A percentile compares a stretch with the other conserved stretches of the same genome.
phyloP scores from a whole-genome alignment of 1,140 invertebrate species.

The Drosophila azteca region DNA sequence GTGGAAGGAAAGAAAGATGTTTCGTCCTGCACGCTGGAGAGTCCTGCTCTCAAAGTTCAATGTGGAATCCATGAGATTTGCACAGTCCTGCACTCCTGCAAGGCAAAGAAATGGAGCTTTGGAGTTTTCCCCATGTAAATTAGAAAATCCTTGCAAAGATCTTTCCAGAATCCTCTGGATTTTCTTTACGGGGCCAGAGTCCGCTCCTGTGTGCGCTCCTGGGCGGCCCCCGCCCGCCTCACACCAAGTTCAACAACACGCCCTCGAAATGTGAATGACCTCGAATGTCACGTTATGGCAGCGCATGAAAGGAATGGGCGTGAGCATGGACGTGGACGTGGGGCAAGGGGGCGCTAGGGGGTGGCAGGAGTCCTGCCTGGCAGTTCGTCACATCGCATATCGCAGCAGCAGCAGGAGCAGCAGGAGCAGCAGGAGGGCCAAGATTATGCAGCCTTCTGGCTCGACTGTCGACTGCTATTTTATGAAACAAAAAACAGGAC shows the following conservation, averaged over 20 bases:
- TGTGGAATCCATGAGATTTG: too few relatives aligned
- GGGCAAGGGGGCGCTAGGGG: slow-evolving; percentile 1
- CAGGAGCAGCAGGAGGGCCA: slow-evolving; percentile 49
- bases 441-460: slow-evolving; percentile 69
- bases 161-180: too few relatives aligned
- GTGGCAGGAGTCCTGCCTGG: slow-evolving; percentile 28
- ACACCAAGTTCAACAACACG: slow-evolving; percentile 82
- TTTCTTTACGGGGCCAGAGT: background rate
- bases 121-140: too few relatives aligned
- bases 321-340: background rate
- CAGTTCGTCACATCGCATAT: slow-evolving; percentile 53
- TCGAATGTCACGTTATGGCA: slow-evolving; percentile 76
- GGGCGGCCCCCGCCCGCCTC: slow-evolving; percentile 9
- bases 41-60: too few relatives aligned
- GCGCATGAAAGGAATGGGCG: slow-evolving; percentile 40
- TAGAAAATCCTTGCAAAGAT: too few relatives aligned
- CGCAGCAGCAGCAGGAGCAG: slow-evolving; percentile 43
- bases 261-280: slow-evolving; percentile 83
- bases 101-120: too few relatives aligned
- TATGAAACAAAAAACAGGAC: slow-evolving; percentile 73
- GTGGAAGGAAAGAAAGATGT: background rate
- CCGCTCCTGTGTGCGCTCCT: slow-evolving; percentile 39
- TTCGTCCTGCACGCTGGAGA: too few relatives aligned
- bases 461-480: slow-evolving; percentile 54
- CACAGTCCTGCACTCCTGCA: too few relatives aligned